Base-by-base conservation (phyloP, 2,888 invertebrate species). In the Macroteleia sp. region DNA sequence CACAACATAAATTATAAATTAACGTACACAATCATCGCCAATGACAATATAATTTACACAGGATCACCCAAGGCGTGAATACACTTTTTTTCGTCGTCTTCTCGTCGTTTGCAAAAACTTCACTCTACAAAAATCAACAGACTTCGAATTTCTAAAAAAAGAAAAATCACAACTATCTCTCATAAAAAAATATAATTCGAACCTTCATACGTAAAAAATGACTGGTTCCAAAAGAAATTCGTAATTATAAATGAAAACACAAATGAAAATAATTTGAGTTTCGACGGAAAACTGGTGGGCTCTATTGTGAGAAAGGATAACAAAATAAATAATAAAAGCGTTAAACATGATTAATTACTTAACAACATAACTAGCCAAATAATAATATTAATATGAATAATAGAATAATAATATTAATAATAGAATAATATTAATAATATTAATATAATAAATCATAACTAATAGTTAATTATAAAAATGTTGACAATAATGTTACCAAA, bases 241-340 rank as follows among this genome's bases (percentile, higher is more conserved):
- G 62, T 52, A 36, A 28, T n/a, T n/a, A 30, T 46, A 17, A 41
- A 56, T 52, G 34, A 20, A 36, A 54, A n/a, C 34, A 61, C 64
- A 71, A 56, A 36, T 56, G 39, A 41, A 39, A 50, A 52, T 71
- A 25, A 77, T 70, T 73, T 69, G 79, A 83, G 62, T 42, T 32
- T 69, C 30, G 78, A 74, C 73, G 77, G 59, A 50, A 57, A 76
- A 75, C 67, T 62, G 77, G 67, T 71, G 75, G 71, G 64, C 25
- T 75, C 52, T 69, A 62, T 52, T 81, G 67, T 86, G 86, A 83
- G 81, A 88, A 82, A 82, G 88, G 87, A 90, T 90, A 91, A 91
- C 91, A 91, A 91, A 91, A 91, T 91, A 91, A 91, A 91, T 91
- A 91, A 91, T 90, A 90, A 89, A 91, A 91, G 90, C 89, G 86